Conservation (phyloP, 2,797 vertebrate genomes). For the Gallirallus australis region DNA sequence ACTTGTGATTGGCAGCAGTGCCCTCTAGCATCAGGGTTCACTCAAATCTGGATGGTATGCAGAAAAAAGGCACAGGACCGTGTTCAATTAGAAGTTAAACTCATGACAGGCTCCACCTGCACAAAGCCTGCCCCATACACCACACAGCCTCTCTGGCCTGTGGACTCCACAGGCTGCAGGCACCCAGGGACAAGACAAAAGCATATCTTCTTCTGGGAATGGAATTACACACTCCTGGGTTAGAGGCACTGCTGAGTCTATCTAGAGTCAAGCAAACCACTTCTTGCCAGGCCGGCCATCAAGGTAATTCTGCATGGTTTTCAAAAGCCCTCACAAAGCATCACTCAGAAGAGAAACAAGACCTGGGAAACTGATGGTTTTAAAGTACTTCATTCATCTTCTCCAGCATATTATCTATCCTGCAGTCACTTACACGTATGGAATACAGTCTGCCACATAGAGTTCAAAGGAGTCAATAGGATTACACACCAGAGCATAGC, state of each 20-base stretch:
- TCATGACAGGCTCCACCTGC: not conserved
- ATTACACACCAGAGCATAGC: constrained; percentile 37
- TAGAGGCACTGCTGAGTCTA: not conserved
- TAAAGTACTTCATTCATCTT: not conserved
- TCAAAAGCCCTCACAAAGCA: not conserved
- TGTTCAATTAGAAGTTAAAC: not conserved
- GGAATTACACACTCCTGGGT: not conserved
- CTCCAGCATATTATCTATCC: not conserved
- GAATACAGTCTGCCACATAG: not conserved
- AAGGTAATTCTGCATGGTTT: not conserved
- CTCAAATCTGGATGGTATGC: not conserved
- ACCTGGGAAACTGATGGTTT: not conserved
- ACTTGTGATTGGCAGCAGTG: not conserved
- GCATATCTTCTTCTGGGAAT: not conserved
- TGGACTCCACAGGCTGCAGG: not conserved
- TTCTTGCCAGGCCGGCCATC: not conserved
- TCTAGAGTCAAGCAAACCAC: not conserved
- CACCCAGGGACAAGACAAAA: not conserved
- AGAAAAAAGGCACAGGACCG: not conserved
- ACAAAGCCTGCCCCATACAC: not conserved
- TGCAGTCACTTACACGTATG: not conserved
- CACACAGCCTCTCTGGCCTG: not conserved
- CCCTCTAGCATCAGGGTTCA: not conserved
- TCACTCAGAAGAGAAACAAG: not conserved
- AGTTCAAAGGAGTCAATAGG: constrained; percentile 21